Conservation (phyloP, 2,113 vertebrate species). For the Phylloscopus trochiloides region DNA sequence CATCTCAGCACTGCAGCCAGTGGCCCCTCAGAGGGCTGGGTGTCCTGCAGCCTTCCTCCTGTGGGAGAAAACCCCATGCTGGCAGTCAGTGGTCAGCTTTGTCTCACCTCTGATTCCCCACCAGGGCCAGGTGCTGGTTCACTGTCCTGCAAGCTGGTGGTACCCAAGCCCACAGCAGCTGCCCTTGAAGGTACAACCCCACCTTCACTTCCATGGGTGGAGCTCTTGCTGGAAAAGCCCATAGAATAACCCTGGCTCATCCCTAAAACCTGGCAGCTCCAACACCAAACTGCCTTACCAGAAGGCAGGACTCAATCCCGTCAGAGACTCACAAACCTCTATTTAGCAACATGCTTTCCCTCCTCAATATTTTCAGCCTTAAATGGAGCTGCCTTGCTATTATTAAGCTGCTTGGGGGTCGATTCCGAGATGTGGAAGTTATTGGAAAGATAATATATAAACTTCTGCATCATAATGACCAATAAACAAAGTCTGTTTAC, state of each 20-base stretch:
- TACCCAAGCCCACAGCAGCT: accelerated
- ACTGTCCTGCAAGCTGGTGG: not conserved
- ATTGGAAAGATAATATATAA: not conserved
- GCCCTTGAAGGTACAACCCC: not conserved
- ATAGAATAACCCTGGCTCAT: not conserved
- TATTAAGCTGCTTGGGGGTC: not conserved
- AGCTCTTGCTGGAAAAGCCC: not conserved
- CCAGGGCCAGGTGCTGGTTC: not conserved
- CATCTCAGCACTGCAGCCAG: not conserved
- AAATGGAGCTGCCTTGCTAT: not conserved
- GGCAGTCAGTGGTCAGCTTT: not conserved
- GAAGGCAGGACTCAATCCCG: not conserved
- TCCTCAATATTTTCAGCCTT: not conserved
- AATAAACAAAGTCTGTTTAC: slow-evolving; percentile 18
- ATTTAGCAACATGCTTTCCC: not conserved
- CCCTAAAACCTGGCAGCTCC: not conserved
- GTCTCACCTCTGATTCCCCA: not conserved
- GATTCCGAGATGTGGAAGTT: not conserved
- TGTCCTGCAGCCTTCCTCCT: not conserved
- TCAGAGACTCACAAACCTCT: not conserved
- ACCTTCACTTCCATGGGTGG: not conserved
- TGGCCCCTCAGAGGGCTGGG: accelerated
- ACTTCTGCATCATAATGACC: not conserved
- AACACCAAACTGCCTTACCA: not conserved
- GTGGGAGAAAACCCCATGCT: not conserved